A percentile compares a stretch with the other conserved stretches of the same genome.
Conservation (phyloP, 2,888 invertebrate species). For the Zonitis immaculata region DNA sequence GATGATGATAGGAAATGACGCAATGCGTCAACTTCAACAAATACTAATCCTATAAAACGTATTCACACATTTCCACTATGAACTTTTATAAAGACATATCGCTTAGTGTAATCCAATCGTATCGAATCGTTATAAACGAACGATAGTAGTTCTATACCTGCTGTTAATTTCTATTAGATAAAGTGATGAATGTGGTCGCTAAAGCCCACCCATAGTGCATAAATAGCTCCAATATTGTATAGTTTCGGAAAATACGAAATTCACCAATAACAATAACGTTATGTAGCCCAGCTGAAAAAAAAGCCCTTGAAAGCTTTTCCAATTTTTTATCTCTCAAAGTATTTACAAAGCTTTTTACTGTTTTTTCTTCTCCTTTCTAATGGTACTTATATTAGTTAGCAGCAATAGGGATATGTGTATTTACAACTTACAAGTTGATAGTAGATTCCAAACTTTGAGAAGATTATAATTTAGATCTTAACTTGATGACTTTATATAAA, state of each 20-base stretch:
- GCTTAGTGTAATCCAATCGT: background rate
- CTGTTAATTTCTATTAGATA: constrained; percentile 2
- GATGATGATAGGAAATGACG: background rate
- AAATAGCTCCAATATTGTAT: too few relatives aligned
- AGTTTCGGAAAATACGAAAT: too few relatives aligned
- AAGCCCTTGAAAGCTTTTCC: too few relatives aligned
- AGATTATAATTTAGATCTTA: background rate
- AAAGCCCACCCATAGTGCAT: too few relatives aligned
- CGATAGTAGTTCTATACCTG: background rate
- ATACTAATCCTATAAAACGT: background rate
- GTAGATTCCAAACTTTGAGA: background rate
- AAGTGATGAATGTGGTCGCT: background rate
- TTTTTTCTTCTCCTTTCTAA: background rate
- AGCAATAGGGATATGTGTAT: background rate
- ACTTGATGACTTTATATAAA: background rate
- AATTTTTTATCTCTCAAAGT: background rate
- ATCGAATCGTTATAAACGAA: background rate
- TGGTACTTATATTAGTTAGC: background rate
- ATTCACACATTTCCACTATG: background rate
- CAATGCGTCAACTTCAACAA: background rate
- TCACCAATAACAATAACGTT: too few relatives aligned
- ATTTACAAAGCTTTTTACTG: background rate
- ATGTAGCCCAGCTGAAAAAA: too few relatives aligned
- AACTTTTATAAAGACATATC: background rate
- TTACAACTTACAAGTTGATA: background rate